phyloP scores from a whole-genome alignment of 2,888 invertebrate genomes.

The Cepaea hortensis region DNA sequence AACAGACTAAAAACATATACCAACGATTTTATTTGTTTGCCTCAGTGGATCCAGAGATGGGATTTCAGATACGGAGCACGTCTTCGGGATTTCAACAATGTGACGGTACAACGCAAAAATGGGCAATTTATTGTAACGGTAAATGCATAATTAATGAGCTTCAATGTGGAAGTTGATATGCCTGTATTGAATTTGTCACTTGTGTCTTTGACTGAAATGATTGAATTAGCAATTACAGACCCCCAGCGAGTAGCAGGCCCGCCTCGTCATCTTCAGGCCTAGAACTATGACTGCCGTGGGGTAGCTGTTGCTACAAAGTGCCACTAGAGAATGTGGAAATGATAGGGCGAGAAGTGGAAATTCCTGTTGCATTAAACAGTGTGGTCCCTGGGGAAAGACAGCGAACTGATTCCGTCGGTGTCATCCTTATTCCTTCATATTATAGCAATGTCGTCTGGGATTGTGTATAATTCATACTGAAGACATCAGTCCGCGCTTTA shows the following conservation, averaged over 20 bases:
- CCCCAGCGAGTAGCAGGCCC: neutral
- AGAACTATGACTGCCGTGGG: no score
- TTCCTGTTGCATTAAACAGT: slow-evolving; percentile 17
- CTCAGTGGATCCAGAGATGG: no score
- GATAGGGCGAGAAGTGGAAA: neutral
- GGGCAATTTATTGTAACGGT: slow-evolving; percentile 35
- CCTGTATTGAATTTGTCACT: slow-evolving; percentile 49
- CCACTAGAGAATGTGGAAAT: neutral
- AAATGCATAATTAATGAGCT: slow-evolving; percentile 52
- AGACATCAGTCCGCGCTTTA: no score
- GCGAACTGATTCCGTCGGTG: neutral
- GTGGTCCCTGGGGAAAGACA: neutral
- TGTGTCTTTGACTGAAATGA: slow-evolving; percentile 48
- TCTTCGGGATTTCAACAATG: neutral
- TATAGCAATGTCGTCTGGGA: neutral
- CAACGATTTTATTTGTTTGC: no score
- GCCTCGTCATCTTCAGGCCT: no score
- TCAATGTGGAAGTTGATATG: slow-evolving; percentile 4
- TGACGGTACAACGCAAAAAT: slow-evolving; percentile 1
- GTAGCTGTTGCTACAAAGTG: neutral
- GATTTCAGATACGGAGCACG: no score
- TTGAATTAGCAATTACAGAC: slow-evolving; percentile 51
- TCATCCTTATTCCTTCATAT: neutral
- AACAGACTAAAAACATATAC: neutral
- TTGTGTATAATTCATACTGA: neutral